A percentile compares a stretch with the other conserved stretches of the same genome.
phyloP scores from a whole-genome alignment of 2,888 invertebrate species.

The Caenorhabditis virilis region DNA sequence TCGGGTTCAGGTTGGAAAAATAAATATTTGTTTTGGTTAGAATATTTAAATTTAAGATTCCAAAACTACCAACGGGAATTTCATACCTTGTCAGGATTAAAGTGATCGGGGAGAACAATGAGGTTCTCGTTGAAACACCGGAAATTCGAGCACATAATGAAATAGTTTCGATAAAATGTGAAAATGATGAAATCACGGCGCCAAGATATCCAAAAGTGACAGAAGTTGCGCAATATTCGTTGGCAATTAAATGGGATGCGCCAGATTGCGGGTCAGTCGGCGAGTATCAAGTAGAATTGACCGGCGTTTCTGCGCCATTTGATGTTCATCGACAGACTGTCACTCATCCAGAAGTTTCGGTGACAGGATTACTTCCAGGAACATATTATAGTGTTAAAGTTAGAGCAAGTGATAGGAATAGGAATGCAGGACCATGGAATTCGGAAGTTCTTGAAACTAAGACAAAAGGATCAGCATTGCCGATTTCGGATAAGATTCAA shows the following conservation, averaged over 20 bases:
- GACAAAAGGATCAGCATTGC: slow-evolving; percentile 65
- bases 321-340: slow-evolving; percentile 67
- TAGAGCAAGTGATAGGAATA: slow-evolving; percentile 63
- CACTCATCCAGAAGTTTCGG: slow-evolving; percentile 64
- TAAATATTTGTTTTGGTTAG: no score
- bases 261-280: slow-evolving; percentile 68
- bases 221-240: slow-evolving; percentile 58
- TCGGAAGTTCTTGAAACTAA: slow-evolving; percentile 58
- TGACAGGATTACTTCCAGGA: slow-evolving; percentile 66
- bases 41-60: no score
- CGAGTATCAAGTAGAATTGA: slow-evolving; percentile 65
- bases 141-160: slow-evolving; percentile 68
- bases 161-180: slow-evolving; percentile 67
- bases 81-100: slow-evolving; percentile 68
- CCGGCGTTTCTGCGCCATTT: slow-evolving; percentile 60
- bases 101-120: slow-evolving; percentile 64
- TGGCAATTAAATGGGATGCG: slow-evolving; percentile 66
- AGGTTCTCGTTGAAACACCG: slow-evolving; percentile 68
- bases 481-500: slow-evolving; percentile 47
- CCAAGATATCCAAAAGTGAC: slow-evolving; percentile 62
- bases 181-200: slow-evolving; percentile 63
- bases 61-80: slow-evolving; percentile 65
- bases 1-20: slow-evolving; percentile 66
- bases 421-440: slow-evolving; percentile 66
- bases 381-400: slow-evolving; percentile 66